Conservation (phyloP, 2,113 vertebrate species). For the Eptesicus fuscus region DNA sequence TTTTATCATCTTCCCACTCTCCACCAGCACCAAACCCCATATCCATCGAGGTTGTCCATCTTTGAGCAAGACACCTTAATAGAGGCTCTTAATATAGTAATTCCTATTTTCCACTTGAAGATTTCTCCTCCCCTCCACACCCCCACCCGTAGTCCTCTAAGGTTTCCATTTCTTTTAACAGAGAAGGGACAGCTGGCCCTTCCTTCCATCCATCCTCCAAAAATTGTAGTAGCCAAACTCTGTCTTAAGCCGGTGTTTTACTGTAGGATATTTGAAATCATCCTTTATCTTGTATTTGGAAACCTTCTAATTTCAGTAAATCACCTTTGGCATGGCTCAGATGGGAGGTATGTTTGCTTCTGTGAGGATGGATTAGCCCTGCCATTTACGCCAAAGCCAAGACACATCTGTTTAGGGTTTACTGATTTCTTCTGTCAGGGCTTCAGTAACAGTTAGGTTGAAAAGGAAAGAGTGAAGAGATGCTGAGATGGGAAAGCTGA, state of each 20-base stretch:
- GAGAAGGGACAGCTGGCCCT: background rate
- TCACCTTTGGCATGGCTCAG: background rate
- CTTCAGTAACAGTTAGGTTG: background rate
- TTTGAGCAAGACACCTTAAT: background rate
- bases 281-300: background rate
- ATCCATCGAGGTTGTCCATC: background rate
- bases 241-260: background rate
- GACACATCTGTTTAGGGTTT: background rate
- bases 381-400: background rate
- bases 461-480: background rate
- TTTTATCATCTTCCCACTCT: background rate
- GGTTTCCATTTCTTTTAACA: background rate
- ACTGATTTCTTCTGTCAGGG: background rate
- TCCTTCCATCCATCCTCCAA: background rate
- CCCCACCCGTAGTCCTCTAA: background rate
- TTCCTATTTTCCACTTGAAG: background rate
- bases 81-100: background rate
- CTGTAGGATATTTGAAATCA: background rate
- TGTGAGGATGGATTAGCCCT: background rate
- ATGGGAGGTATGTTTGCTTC: background rate
- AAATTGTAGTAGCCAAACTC: background rate
- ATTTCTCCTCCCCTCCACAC: background rate
- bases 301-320: background rate
- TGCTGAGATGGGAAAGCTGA: background rate
- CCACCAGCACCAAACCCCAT: background rate